These are phyloP conservation scores for Romanogobio albipinnatus DNA, from an alignment of 2,113 vertebrate genomes.

Conservation along the genomic window DNA sequence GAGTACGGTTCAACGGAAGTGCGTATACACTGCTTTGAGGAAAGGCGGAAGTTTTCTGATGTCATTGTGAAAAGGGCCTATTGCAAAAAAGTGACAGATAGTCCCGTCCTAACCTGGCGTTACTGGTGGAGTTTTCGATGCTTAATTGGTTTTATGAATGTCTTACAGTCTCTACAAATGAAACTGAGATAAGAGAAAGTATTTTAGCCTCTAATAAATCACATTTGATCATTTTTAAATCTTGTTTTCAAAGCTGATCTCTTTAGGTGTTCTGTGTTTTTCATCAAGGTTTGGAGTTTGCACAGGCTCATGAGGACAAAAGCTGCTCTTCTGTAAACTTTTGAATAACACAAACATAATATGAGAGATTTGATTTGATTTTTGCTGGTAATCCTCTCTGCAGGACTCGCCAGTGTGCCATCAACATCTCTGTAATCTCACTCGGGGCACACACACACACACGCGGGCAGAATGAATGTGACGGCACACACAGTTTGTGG, in stretches of 20 bases:
- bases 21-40: too few relatives aligned
- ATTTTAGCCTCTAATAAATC: not conserved
- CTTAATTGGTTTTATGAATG: not conserved
- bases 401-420: not conserved
- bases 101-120: not conserved
- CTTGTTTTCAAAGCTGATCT: too few relatives aligned
- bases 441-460: not conserved
- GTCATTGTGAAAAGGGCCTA: too few relatives aligned
- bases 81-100: not conserved
- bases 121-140: not conserved
- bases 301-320: slow-evolving; percentile 10
- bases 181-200: not conserved
- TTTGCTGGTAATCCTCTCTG: not conserved
- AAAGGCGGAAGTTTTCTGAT: too few relatives aligned
- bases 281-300: not conserved
- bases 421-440: slow-evolving; percentile 23
- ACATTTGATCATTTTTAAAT: not conserved
- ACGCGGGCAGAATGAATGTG: not conserved
- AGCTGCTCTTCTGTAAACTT: slow-evolving; percentile 9
- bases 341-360: slow-evolving; percentile 21
- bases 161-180: not conserved
- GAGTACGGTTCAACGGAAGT: too few relatives aligned
- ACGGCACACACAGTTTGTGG: not conserved
- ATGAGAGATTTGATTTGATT: slow-evolving; percentile 33
- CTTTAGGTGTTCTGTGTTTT: not conserved